A percentile compares a stretch with the other conserved stretches of the same genome.
phyloP scores from a whole-genome alignment of 2,888 invertebrate species.

The Cryptocheilus praepositus region DNA sequence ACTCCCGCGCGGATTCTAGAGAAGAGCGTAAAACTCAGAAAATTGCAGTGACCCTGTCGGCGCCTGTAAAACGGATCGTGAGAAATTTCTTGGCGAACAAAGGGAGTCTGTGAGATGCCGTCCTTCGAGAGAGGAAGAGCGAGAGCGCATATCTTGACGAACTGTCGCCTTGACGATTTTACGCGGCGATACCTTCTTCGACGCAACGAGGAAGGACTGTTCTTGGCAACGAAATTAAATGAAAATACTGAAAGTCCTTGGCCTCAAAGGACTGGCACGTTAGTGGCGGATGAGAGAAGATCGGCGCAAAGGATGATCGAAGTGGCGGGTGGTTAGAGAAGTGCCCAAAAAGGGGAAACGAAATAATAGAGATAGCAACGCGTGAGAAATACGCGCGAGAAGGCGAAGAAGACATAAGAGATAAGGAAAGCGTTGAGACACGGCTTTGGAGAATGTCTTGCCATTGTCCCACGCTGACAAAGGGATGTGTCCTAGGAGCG shows the following conservation, averaged over 20 bases:
- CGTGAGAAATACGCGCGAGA: slow-evolving; percentile 41
- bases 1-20: neutral
- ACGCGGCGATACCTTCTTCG: no score
- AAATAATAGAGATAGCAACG: slow-evolving; percentile 18
- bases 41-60: no score
- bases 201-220: neutral
- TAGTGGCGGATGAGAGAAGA: no score
- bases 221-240: slow-evolving; percentile 9
- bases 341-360: slow-evolving; percentile 17
- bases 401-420: neutral
- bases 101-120: no score
- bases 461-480: slow-evolving; percentile 50
- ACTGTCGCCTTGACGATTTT: neutral
- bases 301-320: neutral
- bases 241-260: slow-evolving; percentile 10
- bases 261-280: no score
- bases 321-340: neutral
- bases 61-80: slow-evolving; percentile 1
- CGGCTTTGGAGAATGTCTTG: slow-evolving; percentile 22
- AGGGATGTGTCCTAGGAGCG: slow-evolving; percentile 38
- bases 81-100: slow-evolving; percentile 1
- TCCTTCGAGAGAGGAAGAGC: neutral
- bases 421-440: slow-evolving; percentile 8
- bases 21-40: neutral
- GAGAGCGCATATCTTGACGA: slow-evolving; percentile 2